Evolutionary conservation across 2,113 vertebrate species (phyloP).

Genomic region (Oncorhynchus tshawytscha): DNA sequence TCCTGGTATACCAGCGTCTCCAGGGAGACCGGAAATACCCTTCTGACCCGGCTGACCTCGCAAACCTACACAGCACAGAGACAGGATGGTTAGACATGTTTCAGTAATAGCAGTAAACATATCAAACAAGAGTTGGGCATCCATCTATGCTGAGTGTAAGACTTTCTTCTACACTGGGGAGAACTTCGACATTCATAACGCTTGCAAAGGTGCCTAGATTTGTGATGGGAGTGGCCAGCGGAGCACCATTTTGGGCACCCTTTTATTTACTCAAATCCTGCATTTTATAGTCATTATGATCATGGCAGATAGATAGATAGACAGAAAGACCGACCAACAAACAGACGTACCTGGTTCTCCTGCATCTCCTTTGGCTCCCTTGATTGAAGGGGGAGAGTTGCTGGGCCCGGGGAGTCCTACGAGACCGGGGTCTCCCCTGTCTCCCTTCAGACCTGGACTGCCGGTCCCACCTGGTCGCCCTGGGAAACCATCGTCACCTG

Average conservation of each 20-base stretch:
- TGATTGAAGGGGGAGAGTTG: constrained; percentile 31
- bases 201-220: no score
- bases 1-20: constrained; percentile 80
- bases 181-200: no score
- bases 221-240: no score
- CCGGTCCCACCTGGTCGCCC: constrained; percentile 83
- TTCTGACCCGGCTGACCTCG: constrained; percentile 84
- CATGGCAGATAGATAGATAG: no score
- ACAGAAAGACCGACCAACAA: no score
- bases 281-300: no score
- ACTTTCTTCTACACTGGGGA: no score
- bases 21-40: constrained; percentile 82
- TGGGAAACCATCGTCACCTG: constrained; percentile 85
- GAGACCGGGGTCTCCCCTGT: constrained; percentile 81
- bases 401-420: constrained; percentile 77
- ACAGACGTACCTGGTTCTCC: constrained; percentile 79
- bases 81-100: background rate
- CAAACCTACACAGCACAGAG: constrained; percentile 69
- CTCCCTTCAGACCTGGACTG: constrained; percentile 77
- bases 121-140: no score
- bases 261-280: no score
- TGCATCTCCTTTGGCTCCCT: constrained; percentile 86
- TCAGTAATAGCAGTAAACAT: no score
- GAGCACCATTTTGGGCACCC: no score
- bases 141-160: no score